Percentiles rank a stretch among this genome's conserved stretches.
Evolutionary conservation across 2,797 vertebrate genomes (phyloP).

Genomic region (Helarctos malayanus): DNA sequence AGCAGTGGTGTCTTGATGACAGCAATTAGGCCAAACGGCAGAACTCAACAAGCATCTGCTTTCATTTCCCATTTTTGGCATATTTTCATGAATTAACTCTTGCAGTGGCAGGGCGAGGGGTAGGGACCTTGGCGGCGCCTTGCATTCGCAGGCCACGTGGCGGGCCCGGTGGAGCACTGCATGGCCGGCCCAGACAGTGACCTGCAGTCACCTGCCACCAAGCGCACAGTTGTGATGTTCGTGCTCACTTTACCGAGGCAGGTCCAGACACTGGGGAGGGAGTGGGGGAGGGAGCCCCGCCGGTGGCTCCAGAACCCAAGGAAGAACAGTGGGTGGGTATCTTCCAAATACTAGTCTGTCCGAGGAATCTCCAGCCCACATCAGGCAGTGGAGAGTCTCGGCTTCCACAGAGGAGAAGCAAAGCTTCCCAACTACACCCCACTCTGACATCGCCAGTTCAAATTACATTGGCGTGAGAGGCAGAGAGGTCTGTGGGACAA

Average conservation of each 20-base stretch:
- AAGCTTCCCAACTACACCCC: neutral
- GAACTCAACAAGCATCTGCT: constrained; percentile 82
- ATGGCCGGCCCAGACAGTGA: neutral
- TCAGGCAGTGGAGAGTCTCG: neutral
- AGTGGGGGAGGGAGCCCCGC: neutral
- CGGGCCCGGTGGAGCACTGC: neutral
- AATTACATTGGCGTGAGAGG: neutral
- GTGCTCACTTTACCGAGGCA: fast-evolving
- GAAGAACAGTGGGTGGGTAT: neutral
- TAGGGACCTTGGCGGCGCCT: neutral
- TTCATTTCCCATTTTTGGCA: constrained; percentile 86
- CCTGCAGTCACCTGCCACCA: neutral
- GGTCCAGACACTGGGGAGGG: neutral
- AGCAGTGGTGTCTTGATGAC: constrained; percentile 47
- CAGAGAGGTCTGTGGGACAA: neutral
- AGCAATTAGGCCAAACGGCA: constrained; percentile 61
- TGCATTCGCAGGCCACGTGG: fast-evolving
- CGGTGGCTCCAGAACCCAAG: neutral
- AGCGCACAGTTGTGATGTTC: fast-evolving
- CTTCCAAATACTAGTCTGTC: neutral
- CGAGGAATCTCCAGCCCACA: fast-evolving
- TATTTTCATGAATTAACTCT: constrained; percentile 86
- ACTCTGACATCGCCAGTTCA: neutral
- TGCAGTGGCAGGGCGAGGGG: fast-evolving
- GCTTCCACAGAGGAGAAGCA: neutral